These are phyloP conservation scores for Botia kubotai DNA, from an alignment of 2,797 vertebrate species.

Conservation along the genomic window DNA sequence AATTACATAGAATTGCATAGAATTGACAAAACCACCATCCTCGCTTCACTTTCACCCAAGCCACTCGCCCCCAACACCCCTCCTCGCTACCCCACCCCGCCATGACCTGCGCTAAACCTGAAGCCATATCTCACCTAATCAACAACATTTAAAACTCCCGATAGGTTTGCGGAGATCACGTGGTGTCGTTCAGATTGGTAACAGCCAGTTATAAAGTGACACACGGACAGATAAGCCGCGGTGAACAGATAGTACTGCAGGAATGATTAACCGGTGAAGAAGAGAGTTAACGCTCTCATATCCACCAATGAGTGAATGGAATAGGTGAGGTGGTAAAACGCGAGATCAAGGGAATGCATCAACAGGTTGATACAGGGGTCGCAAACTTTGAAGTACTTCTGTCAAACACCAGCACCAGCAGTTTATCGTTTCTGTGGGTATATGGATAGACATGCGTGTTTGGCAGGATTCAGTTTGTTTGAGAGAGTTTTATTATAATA, in stretches of 20 bases:
- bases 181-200: conserved; percentile 79
- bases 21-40: conserved; percentile 22
- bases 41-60: conserved; percentile 57
- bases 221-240: conserved; percentile 92
- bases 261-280: conserved; percentile 91
- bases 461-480: not conserved
- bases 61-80: conserved; percentile 78
- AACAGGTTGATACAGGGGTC: conserved; percentile 70
- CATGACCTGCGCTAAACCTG: conserved; percentile 82
- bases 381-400: conserved; percentile 72
- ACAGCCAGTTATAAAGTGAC: conserved; percentile 96
- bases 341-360: conserved; percentile 78
- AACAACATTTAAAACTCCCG: conserved; percentile 71
- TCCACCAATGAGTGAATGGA: conserved; percentile 63
- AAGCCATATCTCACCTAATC: conserved; percentile 83
- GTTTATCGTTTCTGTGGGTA: conserved; percentile 7
- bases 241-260: conserved; percentile 86
- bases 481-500: not conserved
- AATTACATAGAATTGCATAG: too few species aligned
- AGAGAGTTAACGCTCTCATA: conserved; percentile 65
- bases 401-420: conserved; percentile 24
- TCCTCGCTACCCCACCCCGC: conserved; percentile 65
- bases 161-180: conserved; percentile 80
- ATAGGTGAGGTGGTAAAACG: conserved; percentile 76
- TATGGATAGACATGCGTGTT: conserved; percentile 5